Evolutionary conservation across 2,113 vertebrate genomes (phyloP).

Genomic region (Leucosticte australis): DNA sequence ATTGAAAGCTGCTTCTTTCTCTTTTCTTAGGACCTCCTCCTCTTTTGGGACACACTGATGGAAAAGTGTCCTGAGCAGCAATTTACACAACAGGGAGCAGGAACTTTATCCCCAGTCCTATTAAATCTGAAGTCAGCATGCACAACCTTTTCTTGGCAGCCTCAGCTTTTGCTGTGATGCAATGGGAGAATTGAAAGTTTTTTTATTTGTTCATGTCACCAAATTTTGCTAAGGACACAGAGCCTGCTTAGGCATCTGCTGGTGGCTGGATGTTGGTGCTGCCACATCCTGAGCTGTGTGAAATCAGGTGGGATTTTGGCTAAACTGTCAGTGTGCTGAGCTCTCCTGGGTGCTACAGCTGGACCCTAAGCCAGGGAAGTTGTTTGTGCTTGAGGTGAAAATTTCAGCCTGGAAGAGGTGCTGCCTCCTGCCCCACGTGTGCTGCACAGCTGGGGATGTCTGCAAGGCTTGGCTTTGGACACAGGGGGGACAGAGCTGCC

Average conservation of each 20-base stretch:
- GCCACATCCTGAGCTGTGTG: not conserved
- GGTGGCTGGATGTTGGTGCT: accelerated
- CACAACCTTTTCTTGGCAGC: not conserved
- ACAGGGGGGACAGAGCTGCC: not conserved
- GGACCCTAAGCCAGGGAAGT: not conserved
- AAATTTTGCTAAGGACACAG: not conserved
- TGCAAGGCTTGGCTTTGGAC: not conserved
- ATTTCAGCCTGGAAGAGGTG: not conserved
- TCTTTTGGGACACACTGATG: not conserved
- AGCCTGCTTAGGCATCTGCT: not conserved
- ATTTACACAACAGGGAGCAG: not conserved
- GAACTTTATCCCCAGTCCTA: not conserved
- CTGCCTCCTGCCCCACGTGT: not conserved
- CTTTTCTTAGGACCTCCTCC: not conserved
- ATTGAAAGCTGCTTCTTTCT: not conserved
- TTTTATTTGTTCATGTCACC: not conserved
- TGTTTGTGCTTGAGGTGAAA: not conserved
- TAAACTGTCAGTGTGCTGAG: not conserved
- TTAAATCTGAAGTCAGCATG: not conserved
- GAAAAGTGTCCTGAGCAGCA: not conserved
- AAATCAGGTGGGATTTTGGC: not conserved
- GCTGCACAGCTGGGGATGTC: not conserved
- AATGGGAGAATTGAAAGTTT: accelerated
- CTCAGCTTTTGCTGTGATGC: not conserved
- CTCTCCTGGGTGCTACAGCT: not conserved